Conservation (phyloP, 2,113 vertebrate species). For the Grammomys dolichurus region DNA sequence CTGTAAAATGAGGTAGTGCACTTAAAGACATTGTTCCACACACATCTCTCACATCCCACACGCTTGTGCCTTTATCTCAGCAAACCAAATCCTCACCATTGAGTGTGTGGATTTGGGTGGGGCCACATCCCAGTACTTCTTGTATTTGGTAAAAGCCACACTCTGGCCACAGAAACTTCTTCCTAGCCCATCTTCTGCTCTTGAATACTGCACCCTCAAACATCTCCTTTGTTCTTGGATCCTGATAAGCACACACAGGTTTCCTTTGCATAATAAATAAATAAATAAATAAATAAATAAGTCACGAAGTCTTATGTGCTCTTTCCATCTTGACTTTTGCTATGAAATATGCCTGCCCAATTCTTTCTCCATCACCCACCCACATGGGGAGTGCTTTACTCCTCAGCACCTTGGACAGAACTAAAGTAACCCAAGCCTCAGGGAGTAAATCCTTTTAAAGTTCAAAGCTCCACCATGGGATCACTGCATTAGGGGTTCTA, state of each 20-base stretch:
- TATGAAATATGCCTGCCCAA: neutral
- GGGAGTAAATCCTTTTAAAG: neutral
- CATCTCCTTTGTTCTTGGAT: neutral
- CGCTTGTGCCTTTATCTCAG: neutral
- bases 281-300: neutral
- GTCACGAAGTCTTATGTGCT: neutral
- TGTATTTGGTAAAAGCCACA: neutral
- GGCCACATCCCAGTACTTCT: neutral
- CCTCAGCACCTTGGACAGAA: neutral
- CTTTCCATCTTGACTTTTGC: neutral
- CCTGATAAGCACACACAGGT: neutral
- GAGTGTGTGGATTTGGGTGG: neutral
- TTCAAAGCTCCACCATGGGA: rapidly evolving
- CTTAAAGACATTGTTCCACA: neutral
- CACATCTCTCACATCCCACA: neutral
- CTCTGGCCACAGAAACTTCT: neutral
- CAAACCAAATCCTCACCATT: neutral
- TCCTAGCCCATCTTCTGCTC: neutral
- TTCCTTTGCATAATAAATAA: neutral
- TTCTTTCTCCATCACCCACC: neutral
- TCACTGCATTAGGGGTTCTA: neutral
- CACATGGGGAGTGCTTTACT: neutral
- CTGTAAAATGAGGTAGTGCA: neutral
- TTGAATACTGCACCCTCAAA: neutral
- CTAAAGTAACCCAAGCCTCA: neutral